Percentiles rank a stretch among this genome's conserved stretches.
These are phyloP conservation scores for Tapirus indicus DNA, from an alignment of 2,797 vertebrate species.

Conservation along the genomic window DNA sequence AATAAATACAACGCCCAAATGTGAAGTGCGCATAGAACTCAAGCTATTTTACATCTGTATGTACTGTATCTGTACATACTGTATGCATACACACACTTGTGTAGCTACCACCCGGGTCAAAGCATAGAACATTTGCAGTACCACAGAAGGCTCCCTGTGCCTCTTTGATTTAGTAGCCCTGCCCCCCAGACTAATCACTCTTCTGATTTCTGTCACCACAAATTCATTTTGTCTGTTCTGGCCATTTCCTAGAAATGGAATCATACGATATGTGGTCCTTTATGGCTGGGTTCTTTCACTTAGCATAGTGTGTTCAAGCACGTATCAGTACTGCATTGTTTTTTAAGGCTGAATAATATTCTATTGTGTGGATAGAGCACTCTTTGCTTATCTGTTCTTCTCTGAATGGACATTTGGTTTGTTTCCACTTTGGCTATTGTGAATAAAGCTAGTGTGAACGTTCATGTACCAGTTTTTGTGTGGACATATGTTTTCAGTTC, in stretches of 20 bases:
- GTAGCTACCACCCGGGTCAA: not conserved
- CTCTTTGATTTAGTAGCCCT: not conserved
- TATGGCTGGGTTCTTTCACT: not conserved
- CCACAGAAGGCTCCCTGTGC: not conserved
- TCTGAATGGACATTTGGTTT: no score
- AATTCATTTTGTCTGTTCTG: not conserved
- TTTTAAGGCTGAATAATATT: not conserved
- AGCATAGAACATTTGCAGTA: no score
- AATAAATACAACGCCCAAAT: not conserved
- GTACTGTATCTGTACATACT: no score
- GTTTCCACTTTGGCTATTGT: not conserved
- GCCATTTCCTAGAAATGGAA: not conserved
- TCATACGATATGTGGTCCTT: not conserved
- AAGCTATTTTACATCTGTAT: not conserved
- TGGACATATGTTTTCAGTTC: no score
- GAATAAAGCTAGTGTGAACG: not conserved
- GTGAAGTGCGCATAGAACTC: not conserved
- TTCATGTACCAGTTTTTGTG: accelerated
- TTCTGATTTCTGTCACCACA: not conserved
- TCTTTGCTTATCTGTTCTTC: not conserved
- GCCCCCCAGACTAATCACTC: not conserved
- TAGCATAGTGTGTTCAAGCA: not conserved
- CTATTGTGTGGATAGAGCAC: not conserved
- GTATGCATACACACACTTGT: not conserved
- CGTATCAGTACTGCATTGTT: not conserved